Conservation (phyloP, 2,113 vertebrate species). For the Ariopsis seemanni region DNA sequence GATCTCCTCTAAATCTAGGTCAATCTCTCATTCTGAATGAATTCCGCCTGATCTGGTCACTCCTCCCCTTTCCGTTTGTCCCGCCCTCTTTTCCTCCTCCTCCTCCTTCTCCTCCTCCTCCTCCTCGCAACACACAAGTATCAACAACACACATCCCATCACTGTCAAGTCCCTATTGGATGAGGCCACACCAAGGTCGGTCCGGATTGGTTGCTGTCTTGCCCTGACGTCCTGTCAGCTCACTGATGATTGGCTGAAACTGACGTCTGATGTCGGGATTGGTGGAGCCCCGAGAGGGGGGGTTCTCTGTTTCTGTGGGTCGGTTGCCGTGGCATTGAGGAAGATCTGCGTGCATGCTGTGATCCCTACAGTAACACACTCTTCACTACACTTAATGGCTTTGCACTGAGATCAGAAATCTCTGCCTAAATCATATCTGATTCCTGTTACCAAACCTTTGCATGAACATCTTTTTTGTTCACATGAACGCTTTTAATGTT, state of each 20-base stretch:
- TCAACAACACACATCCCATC: conserved; percentile 69
- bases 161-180: conserved; percentile 54
- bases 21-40: conserved; percentile 80
- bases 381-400: conserved; percentile 13
- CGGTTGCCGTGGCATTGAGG: conserved; percentile 80
- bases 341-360: conserved; percentile 72
- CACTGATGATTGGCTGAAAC: conserved; percentile 35
- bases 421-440: background rate
- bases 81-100: conserved; percentile 57
- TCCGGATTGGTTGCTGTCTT: conserved; percentile 36
- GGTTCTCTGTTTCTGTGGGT: conserved; percentile 77
- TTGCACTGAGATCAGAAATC: background rate
- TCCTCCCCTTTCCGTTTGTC: conserved; percentile 58
- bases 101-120: conserved; percentile 57
- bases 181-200: background rate
- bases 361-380: conserved; percentile 64
- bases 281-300: conserved; percentile 52
- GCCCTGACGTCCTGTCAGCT: conserved; percentile 33
- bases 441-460: background rate
- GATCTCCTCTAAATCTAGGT: conserved; percentile 76
- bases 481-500: background rate
- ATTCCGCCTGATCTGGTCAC: conserved; percentile 69
- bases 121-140: conserved; percentile 65
- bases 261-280: conserved; percentile 58
- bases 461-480: conserved; percentile 1